Conservation (phyloP, 2,113 vertebrate species). For the Rhipidura dahli region DNA sequence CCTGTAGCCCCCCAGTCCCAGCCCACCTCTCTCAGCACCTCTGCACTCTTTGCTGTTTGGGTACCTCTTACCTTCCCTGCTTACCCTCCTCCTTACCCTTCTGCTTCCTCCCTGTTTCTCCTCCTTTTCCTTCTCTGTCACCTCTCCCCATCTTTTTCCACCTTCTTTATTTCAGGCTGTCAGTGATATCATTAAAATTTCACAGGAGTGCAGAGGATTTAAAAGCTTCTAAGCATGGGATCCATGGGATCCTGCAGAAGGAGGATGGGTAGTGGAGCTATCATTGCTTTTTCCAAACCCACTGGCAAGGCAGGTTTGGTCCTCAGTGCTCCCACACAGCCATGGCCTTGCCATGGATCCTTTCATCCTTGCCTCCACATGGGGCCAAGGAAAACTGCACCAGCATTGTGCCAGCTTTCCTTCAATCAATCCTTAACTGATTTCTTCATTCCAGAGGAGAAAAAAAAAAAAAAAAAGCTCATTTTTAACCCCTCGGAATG, state of each 20-base stretch:
- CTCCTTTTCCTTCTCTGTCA: not conserved
- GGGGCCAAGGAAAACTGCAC: not conserved
- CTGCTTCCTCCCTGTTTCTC: not conserved
- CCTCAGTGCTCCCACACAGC: fast-evolving
- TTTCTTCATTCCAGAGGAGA: not conserved
- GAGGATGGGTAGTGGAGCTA: not conserved
- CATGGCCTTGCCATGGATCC: too few species aligned
- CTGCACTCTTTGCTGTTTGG: not conserved
- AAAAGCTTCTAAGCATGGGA: not conserved
- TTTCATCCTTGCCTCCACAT: fast-evolving
- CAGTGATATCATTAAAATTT: not conserved
- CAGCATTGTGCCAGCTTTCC: not conserved
- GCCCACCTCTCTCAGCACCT: not conserved
- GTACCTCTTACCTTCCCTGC: not conserved
- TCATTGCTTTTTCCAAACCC: fast-evolving
- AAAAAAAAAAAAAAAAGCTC: not conserved
- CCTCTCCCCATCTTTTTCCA: not conserved
- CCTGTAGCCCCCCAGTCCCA: not conserved
- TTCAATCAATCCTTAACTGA: not conserved
- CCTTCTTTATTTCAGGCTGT: not conserved
- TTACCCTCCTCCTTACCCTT: not conserved
- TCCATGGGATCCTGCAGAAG: not conserved
- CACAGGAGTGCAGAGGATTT: not conserved
- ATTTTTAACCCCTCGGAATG: not conserved
- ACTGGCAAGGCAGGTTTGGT: not conserved